These are phyloP conservation scores for Liodrosophila aerea DNA, from an alignment of 2,888 invertebrate species.

Conservation along the genomic window DNA sequence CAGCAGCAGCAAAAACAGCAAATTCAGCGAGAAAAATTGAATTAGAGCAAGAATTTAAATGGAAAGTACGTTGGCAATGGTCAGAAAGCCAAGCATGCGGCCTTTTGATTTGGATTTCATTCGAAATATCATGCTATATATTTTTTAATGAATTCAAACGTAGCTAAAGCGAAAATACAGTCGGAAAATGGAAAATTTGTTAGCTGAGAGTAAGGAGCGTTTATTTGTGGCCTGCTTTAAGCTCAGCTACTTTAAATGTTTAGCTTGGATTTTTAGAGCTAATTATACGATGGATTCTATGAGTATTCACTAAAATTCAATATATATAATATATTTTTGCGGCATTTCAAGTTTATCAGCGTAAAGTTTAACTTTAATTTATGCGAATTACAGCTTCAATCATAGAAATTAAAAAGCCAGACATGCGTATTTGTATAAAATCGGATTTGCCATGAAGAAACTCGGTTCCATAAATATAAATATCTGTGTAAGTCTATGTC, in stretches of 20 bases:
- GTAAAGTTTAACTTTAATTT: not conserved
- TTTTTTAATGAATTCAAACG: constrained; percentile 62
- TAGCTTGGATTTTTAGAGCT: no score
- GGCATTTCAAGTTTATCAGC: not conserved
- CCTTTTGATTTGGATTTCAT: constrained; percentile 12
- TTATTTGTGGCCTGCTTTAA: no score
- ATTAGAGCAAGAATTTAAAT: constrained; percentile 71
- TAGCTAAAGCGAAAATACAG: constrained; percentile 20
- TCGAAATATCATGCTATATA: constrained; percentile 46
- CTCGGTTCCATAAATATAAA: constrained; percentile 22
- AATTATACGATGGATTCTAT: no score
- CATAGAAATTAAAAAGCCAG: constrained; percentile 9
- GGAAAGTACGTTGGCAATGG: constrained; percentile 29
- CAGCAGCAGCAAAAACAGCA: constrained; percentile 46
- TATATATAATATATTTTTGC: no score
- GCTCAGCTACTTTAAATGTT: no score
- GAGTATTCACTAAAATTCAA: no score
- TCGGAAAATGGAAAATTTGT: constrained; percentile 1
- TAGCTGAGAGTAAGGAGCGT: no score
- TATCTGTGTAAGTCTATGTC: constrained; percentile 13
- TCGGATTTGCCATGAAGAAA: constrained; percentile 16
- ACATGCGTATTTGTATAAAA: constrained; percentile 9
- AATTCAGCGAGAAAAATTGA: constrained; percentile 69
- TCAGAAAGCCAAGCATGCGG: constrained; percentile 8
- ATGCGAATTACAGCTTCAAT: constrained; percentile 8